phyloP scores from a whole-genome alignment of 2,113 vertebrate genomes.

The Meleagris gallopavo region DNA sequence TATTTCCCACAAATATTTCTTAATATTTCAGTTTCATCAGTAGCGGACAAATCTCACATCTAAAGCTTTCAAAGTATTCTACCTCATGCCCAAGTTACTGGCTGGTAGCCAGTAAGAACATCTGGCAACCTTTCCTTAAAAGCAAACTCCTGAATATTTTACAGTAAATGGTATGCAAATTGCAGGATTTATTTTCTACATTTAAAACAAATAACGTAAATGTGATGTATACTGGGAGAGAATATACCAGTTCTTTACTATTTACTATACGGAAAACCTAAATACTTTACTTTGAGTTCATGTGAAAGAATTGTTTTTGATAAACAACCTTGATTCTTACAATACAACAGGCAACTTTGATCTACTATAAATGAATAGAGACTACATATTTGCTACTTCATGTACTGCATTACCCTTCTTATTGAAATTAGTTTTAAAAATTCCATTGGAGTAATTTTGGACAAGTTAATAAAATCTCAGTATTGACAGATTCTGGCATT shows the following conservation, averaged over 20 bases:
- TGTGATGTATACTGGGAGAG: fast-evolving
- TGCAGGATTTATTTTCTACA: background rate
- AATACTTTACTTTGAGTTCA: background rate
- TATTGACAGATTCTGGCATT: background rate
- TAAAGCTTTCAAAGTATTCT: background rate
- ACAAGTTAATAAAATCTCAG: background rate
- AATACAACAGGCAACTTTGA: background rate
- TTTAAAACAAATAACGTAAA: background rate
- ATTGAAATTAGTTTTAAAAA: background rate
- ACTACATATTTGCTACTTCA: background rate
- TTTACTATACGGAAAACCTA: background rate
- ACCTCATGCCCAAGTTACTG: background rate
- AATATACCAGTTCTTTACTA: background rate
- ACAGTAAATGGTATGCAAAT: background rate
- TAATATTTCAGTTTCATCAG: background rate
- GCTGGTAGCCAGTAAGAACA: background rate
- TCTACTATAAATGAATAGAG: background rate
- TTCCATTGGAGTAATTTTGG: background rate
- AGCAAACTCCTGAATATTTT: background rate
- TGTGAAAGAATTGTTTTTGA: background rate
- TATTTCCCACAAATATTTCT: background rate
- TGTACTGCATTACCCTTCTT: background rate
- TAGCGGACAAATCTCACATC: background rate
- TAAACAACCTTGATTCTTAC: background rate
- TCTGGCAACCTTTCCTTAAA: background rate